A percentile compares a stretch with the other conserved stretches of the same genome.
These are phyloP conservation scores for Choloepus didactylus DNA, from an alignment of 2,797 vertebrate species.

Conservation along the genomic window DNA sequence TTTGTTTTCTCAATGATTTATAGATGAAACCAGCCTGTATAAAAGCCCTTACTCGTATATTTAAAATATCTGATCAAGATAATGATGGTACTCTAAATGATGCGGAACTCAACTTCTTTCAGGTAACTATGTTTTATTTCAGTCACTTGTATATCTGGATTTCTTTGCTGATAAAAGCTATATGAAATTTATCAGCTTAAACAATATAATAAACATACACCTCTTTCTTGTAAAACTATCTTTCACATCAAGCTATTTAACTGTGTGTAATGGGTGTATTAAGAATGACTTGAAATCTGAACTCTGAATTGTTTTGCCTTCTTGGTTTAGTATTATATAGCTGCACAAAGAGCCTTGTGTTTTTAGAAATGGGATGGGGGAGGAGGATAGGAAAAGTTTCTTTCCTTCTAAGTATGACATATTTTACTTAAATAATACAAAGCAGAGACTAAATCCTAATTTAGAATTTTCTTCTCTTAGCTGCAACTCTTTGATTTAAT, in stretches of 20 bases:
- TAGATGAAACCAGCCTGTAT: constrained; percentile 96
- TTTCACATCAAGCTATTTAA: neutral
- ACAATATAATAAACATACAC: neutral
- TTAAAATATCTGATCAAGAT: constrained; percentile 97
- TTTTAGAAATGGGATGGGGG: neutral
- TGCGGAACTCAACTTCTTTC: constrained; percentile 97
- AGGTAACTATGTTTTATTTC: constrained; percentile 88
- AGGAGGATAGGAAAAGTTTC: neutral
- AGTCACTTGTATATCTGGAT: neutral
- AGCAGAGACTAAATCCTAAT: neutral
- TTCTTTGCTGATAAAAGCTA: constrained; percentile 30
- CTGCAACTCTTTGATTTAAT: constrained; percentile 35
- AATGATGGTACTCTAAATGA: constrained; percentile 97
- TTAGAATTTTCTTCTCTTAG: constrained; percentile 51
- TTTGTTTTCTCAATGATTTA: constrained; percentile 70
- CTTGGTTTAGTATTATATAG: constrained; percentile 39
- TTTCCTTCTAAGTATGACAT: neutral
- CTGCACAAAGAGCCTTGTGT: constrained; percentile 48
- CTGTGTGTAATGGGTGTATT: neutral
- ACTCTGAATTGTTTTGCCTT: constrained; percentile 47
- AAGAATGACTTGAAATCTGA: constrained; percentile 30
- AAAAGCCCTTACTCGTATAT: constrained; percentile 96
- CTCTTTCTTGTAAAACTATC: constrained; percentile 42
- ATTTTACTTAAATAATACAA: constrained; percentile 26
- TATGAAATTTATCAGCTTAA: constrained; percentile 9